Percentiles rank a stretch among this genome's conserved stretches.
These are phyloP conservation scores for Iphiclides podalirius DNA, from an alignment of 2,888 invertebrate genomes.

Conservation along the genomic window DNA sequence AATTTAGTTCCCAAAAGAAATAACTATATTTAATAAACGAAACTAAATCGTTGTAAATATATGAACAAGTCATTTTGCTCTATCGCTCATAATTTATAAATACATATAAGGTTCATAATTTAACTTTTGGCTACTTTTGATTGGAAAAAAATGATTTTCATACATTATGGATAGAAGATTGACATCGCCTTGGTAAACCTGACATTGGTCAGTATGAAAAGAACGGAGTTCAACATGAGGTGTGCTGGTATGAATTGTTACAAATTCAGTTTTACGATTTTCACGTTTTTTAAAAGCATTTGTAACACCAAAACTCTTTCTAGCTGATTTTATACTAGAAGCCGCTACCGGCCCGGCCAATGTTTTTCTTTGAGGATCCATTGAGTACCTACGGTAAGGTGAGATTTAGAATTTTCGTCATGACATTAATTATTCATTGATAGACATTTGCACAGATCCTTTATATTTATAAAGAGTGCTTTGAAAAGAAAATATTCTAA, in stretches of 20 bases:
- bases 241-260: constrained; percentile 59
- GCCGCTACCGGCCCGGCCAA: constrained; percentile 57
- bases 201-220: constrained; percentile 52
- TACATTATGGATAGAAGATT: constrained; percentile 67
- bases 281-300: constrained; percentile 38
- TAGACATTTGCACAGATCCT: constrained; percentile 11
- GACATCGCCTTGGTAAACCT: constrained; percentile 62
- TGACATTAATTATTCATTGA: constrained; percentile 9
- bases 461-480: not conserved
- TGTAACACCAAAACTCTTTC: constrained; percentile 51
- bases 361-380: constrained; percentile 60
- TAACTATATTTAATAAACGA: no score
- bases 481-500: no score
- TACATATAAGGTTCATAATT: no score
- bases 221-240: constrained; percentile 55
- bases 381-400: constrained; percentile 27
- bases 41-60: no score
- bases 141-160: no score
- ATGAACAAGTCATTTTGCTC: no score
- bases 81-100: no score
- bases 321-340: constrained; percentile 44
- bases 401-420: constrained; percentile 16
- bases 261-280: constrained; percentile 34
- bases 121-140: no score
- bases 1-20: no score